Percentiles rank a stretch among this genome's conserved stretches.
These are phyloP conservation scores for Clepsis dumicolana DNA, from an alignment of 2,888 invertebrate genomes.

Conservation along the genomic window DNA sequence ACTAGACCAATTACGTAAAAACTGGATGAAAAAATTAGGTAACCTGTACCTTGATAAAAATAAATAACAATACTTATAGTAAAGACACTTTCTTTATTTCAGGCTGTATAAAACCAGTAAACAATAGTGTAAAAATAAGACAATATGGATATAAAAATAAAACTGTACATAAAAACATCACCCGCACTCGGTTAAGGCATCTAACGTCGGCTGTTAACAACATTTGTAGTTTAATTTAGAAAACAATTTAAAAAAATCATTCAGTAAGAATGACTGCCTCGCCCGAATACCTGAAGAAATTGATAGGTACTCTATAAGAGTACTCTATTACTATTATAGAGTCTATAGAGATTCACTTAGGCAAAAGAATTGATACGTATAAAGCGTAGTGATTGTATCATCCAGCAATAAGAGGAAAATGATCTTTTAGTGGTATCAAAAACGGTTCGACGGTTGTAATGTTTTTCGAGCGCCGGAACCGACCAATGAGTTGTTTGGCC, in stretches of 20 bases:
- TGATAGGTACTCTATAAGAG: not conserved
- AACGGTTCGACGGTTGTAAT: slow-evolving; percentile 26
- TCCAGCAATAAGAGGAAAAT: not conserved
- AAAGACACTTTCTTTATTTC: not conserved
- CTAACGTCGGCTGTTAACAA: not conserved
- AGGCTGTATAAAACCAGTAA: slow-evolving; percentile 1
- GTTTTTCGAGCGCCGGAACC: slow-evolving; percentile 38
- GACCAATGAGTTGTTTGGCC: slow-evolving; percentile 37
- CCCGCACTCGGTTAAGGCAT: not conserved
- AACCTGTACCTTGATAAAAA: not conserved
- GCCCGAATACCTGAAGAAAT: not conserved
- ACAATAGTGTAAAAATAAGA: not conserved
- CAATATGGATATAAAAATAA: slow-evolving; percentile 1
- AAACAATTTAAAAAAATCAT: no score
- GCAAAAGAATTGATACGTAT: not conserved
- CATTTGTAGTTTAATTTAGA: not conserved
- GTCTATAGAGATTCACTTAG: not conserved
- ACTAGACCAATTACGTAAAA: not conserved
- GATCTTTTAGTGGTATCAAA: slow-evolving; percentile 28
- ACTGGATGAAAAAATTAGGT: not conserved
- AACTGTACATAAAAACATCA: slow-evolving; percentile 1
- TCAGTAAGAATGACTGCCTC: no score
- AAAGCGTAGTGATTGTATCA: not conserved
- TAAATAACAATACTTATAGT: not conserved
- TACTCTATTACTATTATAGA: not conserved